phyloP scores from a whole-genome alignment of 35 echinoderm and acorn worm species.

The Apostichopus californicus region DNA sequence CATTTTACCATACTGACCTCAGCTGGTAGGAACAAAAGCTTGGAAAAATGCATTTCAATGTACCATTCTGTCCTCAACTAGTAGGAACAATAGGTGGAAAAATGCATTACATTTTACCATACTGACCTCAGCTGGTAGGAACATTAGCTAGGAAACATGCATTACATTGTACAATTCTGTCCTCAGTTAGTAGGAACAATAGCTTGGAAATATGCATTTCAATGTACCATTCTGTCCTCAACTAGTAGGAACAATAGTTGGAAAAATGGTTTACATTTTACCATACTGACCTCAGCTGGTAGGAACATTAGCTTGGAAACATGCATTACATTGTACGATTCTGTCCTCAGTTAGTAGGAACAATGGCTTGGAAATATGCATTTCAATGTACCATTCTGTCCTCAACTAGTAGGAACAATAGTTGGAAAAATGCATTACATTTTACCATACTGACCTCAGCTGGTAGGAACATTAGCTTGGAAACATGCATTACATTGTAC shows the following conservation, averaged over 20 bases:
- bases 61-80: neutral
- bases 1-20: neutral
- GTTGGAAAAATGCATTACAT: too few species aligned
- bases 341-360: neutral
- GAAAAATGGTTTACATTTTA: conserved; percentile 48
- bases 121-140: neutral
- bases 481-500: too few species aligned
- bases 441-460: too few species aligned
- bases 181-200: neutral
- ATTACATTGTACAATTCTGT: neutral
- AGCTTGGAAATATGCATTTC: conserved; percentile 85
- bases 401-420: too few species aligned
- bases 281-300: conserved; percentile 93
- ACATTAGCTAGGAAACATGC: neutral
- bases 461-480: too few species aligned
- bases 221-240: neutral
- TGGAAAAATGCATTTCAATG: neutral
- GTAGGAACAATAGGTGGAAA: neutral
- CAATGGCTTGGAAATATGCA: conserved; percentile 48
- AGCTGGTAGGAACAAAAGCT: too few species aligned
- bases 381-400: conserved; percentile 22
- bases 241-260: neutral
- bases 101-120: neutral
- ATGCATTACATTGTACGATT: neutral
- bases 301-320: neutral